Base-by-base conservation (phyloP, 1,140 invertebrate species). In the Mercenaria mercenaria region DNA sequence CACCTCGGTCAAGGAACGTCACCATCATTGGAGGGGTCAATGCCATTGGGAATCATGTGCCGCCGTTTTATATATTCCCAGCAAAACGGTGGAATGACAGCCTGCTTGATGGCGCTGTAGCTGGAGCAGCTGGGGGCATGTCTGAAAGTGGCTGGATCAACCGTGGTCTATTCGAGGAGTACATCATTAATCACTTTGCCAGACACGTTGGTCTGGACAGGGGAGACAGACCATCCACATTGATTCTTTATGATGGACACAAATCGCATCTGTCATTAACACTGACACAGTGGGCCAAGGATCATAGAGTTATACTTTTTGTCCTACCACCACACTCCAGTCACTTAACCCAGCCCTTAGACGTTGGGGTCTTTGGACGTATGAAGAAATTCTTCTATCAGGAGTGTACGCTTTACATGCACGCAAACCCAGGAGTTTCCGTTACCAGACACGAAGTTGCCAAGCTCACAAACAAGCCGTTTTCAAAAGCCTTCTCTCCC, bases 201-300 rank as follows among this genome's bases (percentile, higher is more conserved):
- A 50, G 52, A 26, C 77, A 81, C 52, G 77, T 56, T 11, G 29
- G 29, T 23, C 74, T 77, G 13, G 41, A 26, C 32, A 77, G 20
- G 74, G 50, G 43, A 10, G 43, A 18, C 18, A n/a, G n/a, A n/a
- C n/a, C n/a, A n/a, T n/a, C n/a, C n/a, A n/a, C n/a, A 39, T n/a
- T 79, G 8, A 47, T 79, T 26, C 39, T 79, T 15, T 79, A 50
- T 79, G 76, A 79, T 52, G 76, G 43, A 20, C 72, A 76, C 26
- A 76, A 76, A 32, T 37, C 39, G 8, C 72, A 76, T 29, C 23
- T n/a, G n/a, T n/a, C n/a, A n/a, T n/a, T n/a, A n/a, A n/a, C n/a
- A n/a, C n/a, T n/a, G n/a, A n/a, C n/a, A 26, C 43, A 10, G 18
- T 10, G 18, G 8, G 8, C 18, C 18, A 47, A 47, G 43, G 8